Conservation (phyloP, 2,888 invertebrate species). For the Deroplatys truncata region DNA sequence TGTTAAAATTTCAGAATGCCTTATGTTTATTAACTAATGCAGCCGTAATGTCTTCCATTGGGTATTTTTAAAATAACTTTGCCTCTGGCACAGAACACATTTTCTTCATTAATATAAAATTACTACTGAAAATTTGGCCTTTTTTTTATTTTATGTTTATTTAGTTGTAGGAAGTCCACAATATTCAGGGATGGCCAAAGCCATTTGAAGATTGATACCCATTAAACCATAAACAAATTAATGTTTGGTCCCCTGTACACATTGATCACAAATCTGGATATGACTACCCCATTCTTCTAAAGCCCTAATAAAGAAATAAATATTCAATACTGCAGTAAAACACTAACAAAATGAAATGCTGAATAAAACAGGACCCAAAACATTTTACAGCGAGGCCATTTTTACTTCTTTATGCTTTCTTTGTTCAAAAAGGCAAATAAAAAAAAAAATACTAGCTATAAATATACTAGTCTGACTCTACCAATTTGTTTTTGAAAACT, state of each 20-base stretch:
- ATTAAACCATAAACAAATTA: background rate
- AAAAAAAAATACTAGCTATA: background rate
- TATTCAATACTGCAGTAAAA: background rate
- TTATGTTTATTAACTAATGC: no score
- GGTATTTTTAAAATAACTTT: background rate
- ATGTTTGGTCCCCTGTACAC: background rate
- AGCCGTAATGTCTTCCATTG: background rate
- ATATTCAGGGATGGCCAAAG: background rate
- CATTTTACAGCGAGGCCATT: background rate
- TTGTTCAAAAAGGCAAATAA: background rate
- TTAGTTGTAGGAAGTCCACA: background rate
- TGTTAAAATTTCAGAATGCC: no score
- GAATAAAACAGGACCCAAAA: background rate
- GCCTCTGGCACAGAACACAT: background rate
- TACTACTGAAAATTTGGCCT: background rate
- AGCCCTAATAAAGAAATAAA: background rate
- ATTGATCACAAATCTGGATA: background rate
- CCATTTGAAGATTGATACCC: background rate
- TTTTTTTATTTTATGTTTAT: background rate
- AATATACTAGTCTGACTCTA: background rate
- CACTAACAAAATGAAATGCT: background rate
- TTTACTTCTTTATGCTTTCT: background rate
- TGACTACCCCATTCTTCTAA: background rate
- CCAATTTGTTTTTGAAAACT: no score
- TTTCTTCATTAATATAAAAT: background rate